Evolutionary conservation across 2,888 invertebrate species (phyloP).

Genomic region (Noctua janthe): DNA sequence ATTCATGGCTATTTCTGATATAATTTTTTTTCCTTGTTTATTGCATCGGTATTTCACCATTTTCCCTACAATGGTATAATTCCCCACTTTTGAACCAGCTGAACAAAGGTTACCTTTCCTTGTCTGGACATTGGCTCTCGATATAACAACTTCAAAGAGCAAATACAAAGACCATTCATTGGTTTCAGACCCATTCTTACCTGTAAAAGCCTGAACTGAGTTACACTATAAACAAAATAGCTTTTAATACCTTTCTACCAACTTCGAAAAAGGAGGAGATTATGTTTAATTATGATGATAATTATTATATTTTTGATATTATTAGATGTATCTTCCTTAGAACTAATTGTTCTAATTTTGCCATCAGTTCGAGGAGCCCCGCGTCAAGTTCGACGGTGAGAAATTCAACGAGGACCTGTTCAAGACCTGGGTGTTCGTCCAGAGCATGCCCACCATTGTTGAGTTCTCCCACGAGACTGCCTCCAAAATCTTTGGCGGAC

Average conservation of each 20-base stretch:
- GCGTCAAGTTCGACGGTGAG: constrained; percentile 93
- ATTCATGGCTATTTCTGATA: not conserved
- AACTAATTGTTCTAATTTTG: constrained; percentile 9
- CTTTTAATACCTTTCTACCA: not conserved
- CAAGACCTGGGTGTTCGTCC: constrained; percentile 95
- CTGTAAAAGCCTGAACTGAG: not conserved
- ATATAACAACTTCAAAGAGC: not conserved
- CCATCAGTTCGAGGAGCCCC: constrained; percentile 95
- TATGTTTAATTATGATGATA: not conserved
- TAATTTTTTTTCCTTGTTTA: constrained; percentile 5
- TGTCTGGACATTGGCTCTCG: not conserved
- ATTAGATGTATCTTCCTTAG: too few relatives aligned
- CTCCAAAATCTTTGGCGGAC: constrained; percentile 99
- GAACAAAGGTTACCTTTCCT: not conserved
- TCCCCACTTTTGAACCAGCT: too few relatives aligned
- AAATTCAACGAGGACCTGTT: constrained; percentile 91
- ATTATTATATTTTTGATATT: not conserved
- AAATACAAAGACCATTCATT: not conserved
- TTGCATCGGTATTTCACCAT: not conserved
- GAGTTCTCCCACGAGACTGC: constrained; percentile 99
- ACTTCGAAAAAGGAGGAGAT: not conserved
- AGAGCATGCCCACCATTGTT: constrained; percentile 97
- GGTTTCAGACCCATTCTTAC: not conserved
- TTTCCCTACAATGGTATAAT: not conserved
- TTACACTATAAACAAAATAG: not conserved